Conservation (phyloP, 2,888 invertebrate species). For the Orchestes rusci region DNA sequence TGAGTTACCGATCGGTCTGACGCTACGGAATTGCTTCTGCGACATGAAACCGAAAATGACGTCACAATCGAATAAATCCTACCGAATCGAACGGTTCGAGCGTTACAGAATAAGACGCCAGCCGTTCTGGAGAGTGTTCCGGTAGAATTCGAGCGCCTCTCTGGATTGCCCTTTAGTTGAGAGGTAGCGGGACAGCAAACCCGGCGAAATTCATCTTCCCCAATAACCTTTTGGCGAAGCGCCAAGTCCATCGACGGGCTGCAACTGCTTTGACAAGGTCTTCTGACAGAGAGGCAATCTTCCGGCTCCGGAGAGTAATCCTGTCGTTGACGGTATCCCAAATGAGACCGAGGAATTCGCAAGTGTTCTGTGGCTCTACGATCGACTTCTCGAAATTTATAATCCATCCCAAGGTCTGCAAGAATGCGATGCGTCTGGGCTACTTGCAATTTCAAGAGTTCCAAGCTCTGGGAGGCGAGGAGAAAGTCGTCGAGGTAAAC, state of each 20-base stretch:
- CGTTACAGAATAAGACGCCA: no score
- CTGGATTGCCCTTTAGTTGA: neutral
- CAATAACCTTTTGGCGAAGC: neutral
- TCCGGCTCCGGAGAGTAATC: slow-evolving; percentile 8
- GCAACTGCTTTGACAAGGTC: slow-evolving; percentile 2
- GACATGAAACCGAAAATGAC: no score
- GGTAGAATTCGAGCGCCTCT: neutral
- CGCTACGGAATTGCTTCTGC: no score
- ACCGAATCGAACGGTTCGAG: no score
- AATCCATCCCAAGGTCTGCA: slow-evolving; percentile 11
- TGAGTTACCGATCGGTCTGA: no score
- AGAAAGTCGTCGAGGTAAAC: no score
- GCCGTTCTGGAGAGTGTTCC: neutral
- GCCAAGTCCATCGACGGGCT: neutral
- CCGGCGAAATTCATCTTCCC: slow-evolving; percentile 6
- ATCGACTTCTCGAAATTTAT: slow-evolving; percentile 16
- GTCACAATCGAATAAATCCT: no score
- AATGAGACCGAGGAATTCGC: slow-evolving; percentile 16
- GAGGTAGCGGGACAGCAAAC: slow-evolving; percentile 3
- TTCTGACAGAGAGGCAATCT: slow-evolving; percentile 6
- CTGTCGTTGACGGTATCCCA: slow-evolving; percentile 15
- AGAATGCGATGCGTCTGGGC: no score
- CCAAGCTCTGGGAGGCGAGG: no score
- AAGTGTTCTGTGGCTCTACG: neutral
- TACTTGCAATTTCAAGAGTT: no score